Evolutionary conservation across 2,113 vertebrate genomes (phyloP), one percentile per base, ranked within the genome.

Genomic region (Polypterus senegalus): DNA sequence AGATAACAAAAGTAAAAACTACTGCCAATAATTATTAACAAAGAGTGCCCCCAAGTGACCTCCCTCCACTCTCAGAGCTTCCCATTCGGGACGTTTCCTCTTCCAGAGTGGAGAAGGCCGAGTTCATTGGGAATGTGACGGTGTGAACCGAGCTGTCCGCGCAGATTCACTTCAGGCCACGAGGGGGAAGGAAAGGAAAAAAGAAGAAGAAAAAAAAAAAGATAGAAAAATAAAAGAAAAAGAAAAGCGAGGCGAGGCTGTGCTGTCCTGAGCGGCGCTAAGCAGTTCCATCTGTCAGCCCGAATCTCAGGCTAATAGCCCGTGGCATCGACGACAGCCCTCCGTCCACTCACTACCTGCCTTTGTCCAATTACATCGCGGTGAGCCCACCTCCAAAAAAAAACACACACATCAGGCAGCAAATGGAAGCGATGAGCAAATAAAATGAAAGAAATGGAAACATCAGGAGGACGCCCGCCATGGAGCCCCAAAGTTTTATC

Each of bases 201-300:
- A 71, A 72, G 69, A 72, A 76, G 71, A 70, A 62, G 65, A 83
- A 83, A 87, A 87, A 88, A 88, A 27, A 27, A 95, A 95, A 93
- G 90, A 89, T 91, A 81, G 89, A 91, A 27, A 27, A 27, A 27
- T 27, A 27, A 27, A 27, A 27, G 27, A 27, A 27, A 27, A 27
- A 27, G 27, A 27, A 27, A 27, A 27, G 27, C 27, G 27, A 27
- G 27, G 27, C 27, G 27, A 27, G 27, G 27, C 27, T 27, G 27
- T 27, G 27, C 27, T 27, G 27, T 27, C 27, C 27, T 27, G 27
- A 27, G 27, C 27, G 89, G 89, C 80, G 90, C 81, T 96, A 94
- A 96, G 89, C 89, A 92, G 88, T 92, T 93, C 91, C 92, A 96
- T 94, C 90, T 96, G 93, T 93, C 89, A 90, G 82, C 86, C 83